Base-by-base conservation (phyloP, 2,797 vertebrate genomes). In the Benthosema pterotum region DNA sequence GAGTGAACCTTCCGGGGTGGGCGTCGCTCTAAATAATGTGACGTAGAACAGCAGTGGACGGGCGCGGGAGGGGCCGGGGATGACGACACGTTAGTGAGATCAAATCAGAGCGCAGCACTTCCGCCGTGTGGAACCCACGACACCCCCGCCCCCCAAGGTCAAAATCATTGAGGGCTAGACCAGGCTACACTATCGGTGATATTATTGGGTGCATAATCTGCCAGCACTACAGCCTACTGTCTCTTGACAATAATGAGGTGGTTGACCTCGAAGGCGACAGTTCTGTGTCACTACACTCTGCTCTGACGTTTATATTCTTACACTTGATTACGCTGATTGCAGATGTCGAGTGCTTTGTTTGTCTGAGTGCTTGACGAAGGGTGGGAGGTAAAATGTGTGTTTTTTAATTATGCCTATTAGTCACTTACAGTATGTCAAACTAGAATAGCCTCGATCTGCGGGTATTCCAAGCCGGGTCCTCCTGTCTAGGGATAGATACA, bases 311-410 rank as follows among this genome's bases (percentile, higher is more conserved):
- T 71, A 78, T 71, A 78, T 84, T 84, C 83, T 85, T 75, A 79
- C 79, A 77, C 75, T 83, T 79, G 72, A 89, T 87, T 82, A 81
- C 78, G 71, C 57, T 83, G 85, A 84, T 85, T 87, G 77, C 76
- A 76, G 69, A 72, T 64, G 60, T 48, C n/a, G 53, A 90, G 84
- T 72, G 79, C 65, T 88, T 83, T 88, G 80, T 88, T 87, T 88
- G 65, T 78, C 70, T 78, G 77, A 66, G 48, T 61, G 64, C 77
- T 64, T 77, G 74, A 72, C 43, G 66, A 62, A 57, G 50, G 60
- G 80, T 82, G 80, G 75, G 77, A 58, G 55, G 75, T 72, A 75
- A 42, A 88, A 85, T 83, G 73, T 70, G 61, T 83, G n/a, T n/a
- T n/a, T 82, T 38, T 82, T 73, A 49, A 80, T 81, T 74, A 63